Base-by-base conservation (phyloP, 2,113 vertebrate genomes). In the Oryzias melastigma region DNA sequence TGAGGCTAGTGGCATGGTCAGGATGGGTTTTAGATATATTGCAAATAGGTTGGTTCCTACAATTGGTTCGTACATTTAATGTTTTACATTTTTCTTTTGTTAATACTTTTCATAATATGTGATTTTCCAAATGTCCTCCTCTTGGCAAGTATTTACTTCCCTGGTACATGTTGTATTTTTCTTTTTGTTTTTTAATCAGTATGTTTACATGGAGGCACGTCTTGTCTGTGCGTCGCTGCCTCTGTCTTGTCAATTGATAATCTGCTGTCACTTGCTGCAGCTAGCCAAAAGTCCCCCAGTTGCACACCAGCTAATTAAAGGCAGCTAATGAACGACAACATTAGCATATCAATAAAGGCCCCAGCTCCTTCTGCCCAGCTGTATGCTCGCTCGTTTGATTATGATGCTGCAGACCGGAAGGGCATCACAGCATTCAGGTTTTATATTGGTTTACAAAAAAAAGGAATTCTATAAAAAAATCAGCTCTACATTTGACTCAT, bases 291-390 rank as follows among this genome's bases (percentile, higher is more conserved):
- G 73, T 58, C 68, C 64, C 69, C 65, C 80, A 22, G 75, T 67
- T 62, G 79, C 68, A 64, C 52, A 68, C 58, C 46, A n/a, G 47
- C 73, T 90, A 86, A 91, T 90, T 87, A 87, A 88, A 81, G 71
- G 71, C 68, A 60, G 76, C 81, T 88, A 89, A 90, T 86, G 80
- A 90, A 87, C 69, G 63, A 71, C 68, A 57, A 29, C 61, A 88
- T 86, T 85, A 81, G 86, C 87, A 91, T 90, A 86, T 89, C 80
- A 90, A 87, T 85, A 69, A 70, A 63, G 75, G 41, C 66, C 62
- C 41, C 55, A 1, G 40, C 61, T 63, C 64, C 60, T 48, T 57
- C 44, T 52, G n/a, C 46, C 20, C 14, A 18, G 58, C 49, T 62
- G 72, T 29, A 15, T 47, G 52, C 45, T 54, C 50, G 18, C 76